Base-by-base conservation (phyloP, 2,888 invertebrate genomes). In the Psococerastis gibbosa region DNA sequence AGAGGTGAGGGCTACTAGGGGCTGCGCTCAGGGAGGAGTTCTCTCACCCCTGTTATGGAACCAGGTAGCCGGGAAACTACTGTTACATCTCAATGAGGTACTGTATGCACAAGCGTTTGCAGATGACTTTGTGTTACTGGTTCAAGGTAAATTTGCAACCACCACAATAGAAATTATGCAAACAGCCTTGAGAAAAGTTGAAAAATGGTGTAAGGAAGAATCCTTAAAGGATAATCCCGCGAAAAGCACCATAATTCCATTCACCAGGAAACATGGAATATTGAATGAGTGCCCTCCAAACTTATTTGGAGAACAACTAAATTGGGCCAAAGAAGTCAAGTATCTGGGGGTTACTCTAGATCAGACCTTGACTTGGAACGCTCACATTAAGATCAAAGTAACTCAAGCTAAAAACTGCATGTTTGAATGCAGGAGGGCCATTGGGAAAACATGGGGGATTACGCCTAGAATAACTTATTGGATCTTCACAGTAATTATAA, bases 21-120 rank as follows among this genome's bases (percentile, higher is more conserved):
- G 54, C 4, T 58, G 54, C 44, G 53, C 53, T 8, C 56, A 56
- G 46, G 54, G 54, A 1, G 55, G 53, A 4, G 54, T 55, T 2
- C 48, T 54, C 2, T 56, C 52, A 2, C 56, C 56, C 1, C 48
- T 57, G 1, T 46, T 55, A 34, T 56, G 55, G 55, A 50, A 44
- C 35, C 47, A 54, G 3, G 52, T 56, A 6, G 49, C 53, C 8
- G 51, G 55, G 43, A 51, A 46, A 4, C 42, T 45, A 9, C 32
- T 46, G 38, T 5, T 38, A 13, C 9, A 5, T n/a, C 5, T 38
- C n/a, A 18, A 15, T 17, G 11, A 38, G 5, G 5, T 18, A 18
- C 13, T 38, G 17, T 38, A 17, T 22, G 18, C 4, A 16, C 38
- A 38, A 17, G 38, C 20, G 20, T 38, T 18, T 11, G 38, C 38